phyloP scores from a whole-genome alignment of 2,888 invertebrate species.

The Zaprionus lineosus region DNA sequence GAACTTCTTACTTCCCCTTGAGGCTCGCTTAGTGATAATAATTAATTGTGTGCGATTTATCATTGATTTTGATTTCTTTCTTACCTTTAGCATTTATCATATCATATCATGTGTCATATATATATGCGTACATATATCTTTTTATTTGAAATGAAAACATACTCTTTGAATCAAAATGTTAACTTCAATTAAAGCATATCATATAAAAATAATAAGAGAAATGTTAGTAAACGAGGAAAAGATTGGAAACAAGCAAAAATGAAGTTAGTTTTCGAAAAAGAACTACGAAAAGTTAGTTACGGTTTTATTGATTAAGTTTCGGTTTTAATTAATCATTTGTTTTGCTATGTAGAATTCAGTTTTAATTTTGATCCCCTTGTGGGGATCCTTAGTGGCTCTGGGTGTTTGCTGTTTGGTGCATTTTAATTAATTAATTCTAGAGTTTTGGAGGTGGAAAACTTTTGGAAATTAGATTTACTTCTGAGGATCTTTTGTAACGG shows the following conservation, averaged over 20 bases:
- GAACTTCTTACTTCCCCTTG: constrained; percentile 18
- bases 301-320: constrained; percentile 17
- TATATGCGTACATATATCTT: constrained; percentile 36
- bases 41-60: constrained; percentile 60
- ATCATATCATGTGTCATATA: constrained; percentile 15
- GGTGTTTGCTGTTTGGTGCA: constrained; percentile 7
- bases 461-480: constrained; percentile 13
- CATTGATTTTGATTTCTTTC: constrained; percentile 61
- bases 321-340: constrained; percentile 17
- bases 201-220: constrained; percentile 40
- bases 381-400: constrained; percentile 11
- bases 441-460: constrained; percentile 22
- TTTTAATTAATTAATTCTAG: constrained; percentile 12
- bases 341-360: constrained; percentile 76
- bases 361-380: constrained; percentile 23
- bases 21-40: constrained; percentile 48
- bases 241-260: constrained; percentile 43
- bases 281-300: constrained; percentile 54
- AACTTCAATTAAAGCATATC: constrained; percentile 44
- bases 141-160: constrained; percentile 30
- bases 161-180: constrained; percentile 44
- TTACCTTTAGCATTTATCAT: constrained; percentile 18
- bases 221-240: constrained; percentile 14
- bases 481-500: constrained; percentile 28
- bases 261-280: constrained; percentile 17